Base-by-base conservation (phyloP, 2,113 vertebrate species). In the Cyanoramphus novaezelandiae region DNA sequence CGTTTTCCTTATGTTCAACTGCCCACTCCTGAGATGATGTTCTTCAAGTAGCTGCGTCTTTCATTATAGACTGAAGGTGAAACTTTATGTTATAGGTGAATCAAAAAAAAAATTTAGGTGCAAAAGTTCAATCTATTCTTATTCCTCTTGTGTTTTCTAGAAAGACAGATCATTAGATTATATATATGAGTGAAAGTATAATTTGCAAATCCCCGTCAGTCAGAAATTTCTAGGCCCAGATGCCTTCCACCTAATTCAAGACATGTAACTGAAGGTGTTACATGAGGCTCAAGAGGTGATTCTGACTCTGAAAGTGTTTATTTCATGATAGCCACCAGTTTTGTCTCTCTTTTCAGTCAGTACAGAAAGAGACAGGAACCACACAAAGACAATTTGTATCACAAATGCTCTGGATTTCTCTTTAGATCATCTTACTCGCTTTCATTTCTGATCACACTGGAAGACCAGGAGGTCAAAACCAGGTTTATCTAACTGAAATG, bases 21-120 rank as follows among this genome's bases (percentile, higher is more conserved):
- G 23, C 15, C n/a, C 0, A 0, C 9, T 29, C 14, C 49, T 62
- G 63, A 74, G 43, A 44, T 0, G 0, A 25, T 27, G 33, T 60
- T 52, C 55, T 83, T 85, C n/a, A 47, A 41, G 41, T 25, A 88
- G 14, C 78, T 80, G 12, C 33, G 81, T 29, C 76, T 88, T 88
- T 72, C 35, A 60, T 13, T 49, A 1, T 11, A 14, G 16, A 68
- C 6, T 52, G 37, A 93, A 85, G 23, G 28, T 35, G 60, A 94
- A 78, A 60, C 19, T 49, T 49, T 68, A 70, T 15, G 7, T 59
- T 65, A 35, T 3, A 39, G 23, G 14, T 74, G 20, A 88, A 43
- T 57, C 28, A 55, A 19, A 63, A 63, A 63, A 78, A 88, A 31
- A 4, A n/a, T 9, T 16, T 44, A 50, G 3, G 6, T 80, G 35